Evolutionary conservation across 2,888 invertebrate species (phyloP).

Genomic region (Eilema caniola): DNA sequence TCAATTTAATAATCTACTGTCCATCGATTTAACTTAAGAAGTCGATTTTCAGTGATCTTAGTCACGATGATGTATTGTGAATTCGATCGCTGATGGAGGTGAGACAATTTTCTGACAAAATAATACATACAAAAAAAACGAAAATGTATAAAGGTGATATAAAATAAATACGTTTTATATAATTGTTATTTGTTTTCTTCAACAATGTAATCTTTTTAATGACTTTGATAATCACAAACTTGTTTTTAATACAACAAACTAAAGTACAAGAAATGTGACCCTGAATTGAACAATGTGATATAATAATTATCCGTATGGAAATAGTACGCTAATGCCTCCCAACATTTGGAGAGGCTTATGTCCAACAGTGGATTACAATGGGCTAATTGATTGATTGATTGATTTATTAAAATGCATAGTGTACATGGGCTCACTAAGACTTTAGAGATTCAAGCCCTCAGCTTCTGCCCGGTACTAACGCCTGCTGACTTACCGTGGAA

Average conservation of each 20-base stretch:
- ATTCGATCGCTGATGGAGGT: constrained; percentile 69
- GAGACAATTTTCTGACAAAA: constrained; percentile 62
- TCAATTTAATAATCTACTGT: not conserved
- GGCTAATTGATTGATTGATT: no score
- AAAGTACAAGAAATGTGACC: not conserved
- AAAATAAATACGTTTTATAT: constrained; percentile 59
- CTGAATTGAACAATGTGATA: not conserved
- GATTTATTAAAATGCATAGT: no score
- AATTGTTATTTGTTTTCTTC: constrained; percentile 10
- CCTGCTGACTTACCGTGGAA: no score
- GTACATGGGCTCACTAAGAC: no score
- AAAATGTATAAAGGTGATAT: constrained; percentile 60
- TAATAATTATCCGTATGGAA: no score
- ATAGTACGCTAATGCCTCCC: no score
- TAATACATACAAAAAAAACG: constrained; percentile 61
- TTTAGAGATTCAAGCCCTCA: not conserved
- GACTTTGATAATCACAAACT: not conserved
- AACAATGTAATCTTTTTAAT: not conserved
- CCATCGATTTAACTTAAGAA: constrained; percentile 35
- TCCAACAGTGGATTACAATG: no score
- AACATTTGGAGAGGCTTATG: no score
- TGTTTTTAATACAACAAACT: not conserved
- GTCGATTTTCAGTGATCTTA: constrained; percentile 67
- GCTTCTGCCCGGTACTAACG: not conserved
- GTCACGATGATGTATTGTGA: constrained; percentile 80